A percentile compares a stretch with the other conserved stretches of the same genome.
Evolutionary conservation across 2,888 invertebrate genomes (phyloP).

Genomic region (Brenthis hecate): DNA sequence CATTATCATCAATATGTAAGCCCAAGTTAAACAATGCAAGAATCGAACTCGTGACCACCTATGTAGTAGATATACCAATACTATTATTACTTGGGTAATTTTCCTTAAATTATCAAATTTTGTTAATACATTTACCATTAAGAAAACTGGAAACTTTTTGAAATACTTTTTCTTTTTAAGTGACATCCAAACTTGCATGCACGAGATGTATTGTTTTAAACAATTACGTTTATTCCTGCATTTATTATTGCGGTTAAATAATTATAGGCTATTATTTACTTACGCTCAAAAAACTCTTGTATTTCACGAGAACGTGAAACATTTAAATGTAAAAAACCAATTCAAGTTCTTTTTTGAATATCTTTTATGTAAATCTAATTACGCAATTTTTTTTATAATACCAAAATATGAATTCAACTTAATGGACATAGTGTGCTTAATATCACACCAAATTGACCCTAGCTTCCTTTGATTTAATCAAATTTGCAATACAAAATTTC

Average conservation of each 20-base stretch:
- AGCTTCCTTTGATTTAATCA: too few relatives aligned
- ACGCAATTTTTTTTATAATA: too few relatives aligned
- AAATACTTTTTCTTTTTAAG: slow-evolving; percentile 14
- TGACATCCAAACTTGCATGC: slow-evolving; percentile 24
- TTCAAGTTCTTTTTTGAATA: neutral
- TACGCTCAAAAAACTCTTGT: slow-evolving; percentile 29
- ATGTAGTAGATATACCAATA: neutral
- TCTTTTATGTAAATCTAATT: too few relatives aligned
- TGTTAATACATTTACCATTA: slow-evolving; percentile 1
- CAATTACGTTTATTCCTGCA: slow-evolving; percentile 36
- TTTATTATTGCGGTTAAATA: slow-evolving; percentile 25
- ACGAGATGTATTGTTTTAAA: slow-evolving; percentile 37
- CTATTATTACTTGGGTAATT: slow-evolving; percentile 4
- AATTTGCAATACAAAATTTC: too few relatives aligned
- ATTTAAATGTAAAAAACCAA: neutral
- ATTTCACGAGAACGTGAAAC: slow-evolving; percentile 21
- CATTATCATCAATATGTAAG: too few relatives aligned
- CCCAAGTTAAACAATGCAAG: too few relatives aligned
- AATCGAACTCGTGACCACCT: neutral
- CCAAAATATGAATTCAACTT: too few relatives aligned
- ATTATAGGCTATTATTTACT: slow-evolving; percentile 33
- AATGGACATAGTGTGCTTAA: too few relatives aligned
- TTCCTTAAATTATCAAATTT: slow-evolving; percentile 7
- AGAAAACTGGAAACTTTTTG: slow-evolving; percentile 12
- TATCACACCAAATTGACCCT: too few relatives aligned